Evolutionary conservation across 2,113 vertebrate species (phyloP).

Genomic region (Sphaerodactylus townsendi): DNA sequence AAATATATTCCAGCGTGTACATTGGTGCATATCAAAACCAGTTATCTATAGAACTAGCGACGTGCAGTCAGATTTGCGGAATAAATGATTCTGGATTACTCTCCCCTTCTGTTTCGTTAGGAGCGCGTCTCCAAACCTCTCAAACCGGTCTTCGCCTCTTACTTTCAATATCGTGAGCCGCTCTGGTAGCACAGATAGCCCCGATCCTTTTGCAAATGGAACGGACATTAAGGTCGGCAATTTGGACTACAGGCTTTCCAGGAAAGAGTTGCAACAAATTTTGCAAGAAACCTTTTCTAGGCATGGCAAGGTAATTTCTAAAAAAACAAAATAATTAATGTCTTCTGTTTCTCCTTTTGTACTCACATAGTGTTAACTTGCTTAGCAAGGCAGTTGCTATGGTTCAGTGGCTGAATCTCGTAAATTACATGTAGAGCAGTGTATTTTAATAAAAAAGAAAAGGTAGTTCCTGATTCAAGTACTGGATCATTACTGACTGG

Average conservation of each 20-base stretch:
- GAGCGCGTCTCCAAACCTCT: slow-evolving; percentile 87
- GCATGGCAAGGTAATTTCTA: slow-evolving; percentile 84
- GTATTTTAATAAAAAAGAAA: not conserved
- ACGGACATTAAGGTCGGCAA: slow-evolving; percentile 91
- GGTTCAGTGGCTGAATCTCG: not conserved
- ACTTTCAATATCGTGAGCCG: slow-evolving; percentile 68
- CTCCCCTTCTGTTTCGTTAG: slow-evolving; percentile 66
- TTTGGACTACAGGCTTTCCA: slow-evolving; percentile 92
- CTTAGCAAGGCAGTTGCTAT: not conserved
- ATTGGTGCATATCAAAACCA: too few species aligned
- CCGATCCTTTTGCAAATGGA: slow-evolving; percentile 89
- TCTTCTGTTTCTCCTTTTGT: not conserved
- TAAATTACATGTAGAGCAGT: not conserved
- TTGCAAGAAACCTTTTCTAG: slow-evolving; percentile 86
- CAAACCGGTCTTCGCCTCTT: slow-evolving; percentile 88
- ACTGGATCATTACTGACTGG: too few species aligned
- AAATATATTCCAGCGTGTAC: not conserved
- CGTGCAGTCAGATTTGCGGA: not conserved
- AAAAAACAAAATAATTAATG: not conserved
- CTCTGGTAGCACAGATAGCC: slow-evolving; percentile 64
- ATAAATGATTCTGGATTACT: not conserved
- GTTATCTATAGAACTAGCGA: not conserved
- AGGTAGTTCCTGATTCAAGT: too few species aligned
- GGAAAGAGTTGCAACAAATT: slow-evolving; percentile 91
- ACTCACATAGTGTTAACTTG: not conserved